A percentile compares a stretch with the other conserved stretches of the same genome.
These are phyloP conservation scores for Liparis tanakae DNA, from an alignment of 2,797 vertebrate species.

Conservation along the genomic window DNA sequence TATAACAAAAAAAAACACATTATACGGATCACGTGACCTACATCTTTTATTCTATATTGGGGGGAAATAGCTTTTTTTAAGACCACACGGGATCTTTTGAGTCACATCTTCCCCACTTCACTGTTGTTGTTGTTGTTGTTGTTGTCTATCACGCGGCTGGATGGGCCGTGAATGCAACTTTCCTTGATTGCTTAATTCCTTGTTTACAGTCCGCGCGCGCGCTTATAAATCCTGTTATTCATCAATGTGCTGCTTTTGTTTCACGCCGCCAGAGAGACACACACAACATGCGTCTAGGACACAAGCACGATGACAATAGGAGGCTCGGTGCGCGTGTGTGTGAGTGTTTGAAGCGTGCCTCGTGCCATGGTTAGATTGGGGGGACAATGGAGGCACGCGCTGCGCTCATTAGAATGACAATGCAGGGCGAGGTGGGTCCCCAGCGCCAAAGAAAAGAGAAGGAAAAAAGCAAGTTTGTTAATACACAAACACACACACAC, in stretches of 20 bases:
- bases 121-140: neutral
- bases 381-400: conserved; percentile 79
- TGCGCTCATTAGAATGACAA: conserved; percentile 78
- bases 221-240: neutral
- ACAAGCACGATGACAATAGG: conserved; percentile 22
- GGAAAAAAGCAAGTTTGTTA: neutral
- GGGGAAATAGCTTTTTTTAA: neutral
- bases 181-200: neutral
- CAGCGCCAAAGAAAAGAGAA: conserved; percentile 17
- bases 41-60: neutral
- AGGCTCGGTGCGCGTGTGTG: neutral
- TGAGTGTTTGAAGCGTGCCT: conserved; percentile 66
- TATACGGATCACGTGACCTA: neutral
- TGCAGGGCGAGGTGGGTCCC: conserved; percentile 22
- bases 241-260: conserved; percentile 22
- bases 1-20: neutral
- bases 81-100: neutral
- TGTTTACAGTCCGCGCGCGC: conserved; percentile 28
- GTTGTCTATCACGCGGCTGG: too few relatives aligned
- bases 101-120: neutral
- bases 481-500: neutral
- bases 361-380: conserved; percentile 36
- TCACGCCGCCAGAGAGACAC: conserved; percentile 3
- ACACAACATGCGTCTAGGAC: conserved; percentile 10
- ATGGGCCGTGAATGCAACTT: neutral